Percentiles rank a stretch among this genome's conserved stretches.
These are phyloP conservation scores for Ceratina japonica DNA, from an alignment of 1,140 invertebrate species.

Conservation along the genomic window DNA sequence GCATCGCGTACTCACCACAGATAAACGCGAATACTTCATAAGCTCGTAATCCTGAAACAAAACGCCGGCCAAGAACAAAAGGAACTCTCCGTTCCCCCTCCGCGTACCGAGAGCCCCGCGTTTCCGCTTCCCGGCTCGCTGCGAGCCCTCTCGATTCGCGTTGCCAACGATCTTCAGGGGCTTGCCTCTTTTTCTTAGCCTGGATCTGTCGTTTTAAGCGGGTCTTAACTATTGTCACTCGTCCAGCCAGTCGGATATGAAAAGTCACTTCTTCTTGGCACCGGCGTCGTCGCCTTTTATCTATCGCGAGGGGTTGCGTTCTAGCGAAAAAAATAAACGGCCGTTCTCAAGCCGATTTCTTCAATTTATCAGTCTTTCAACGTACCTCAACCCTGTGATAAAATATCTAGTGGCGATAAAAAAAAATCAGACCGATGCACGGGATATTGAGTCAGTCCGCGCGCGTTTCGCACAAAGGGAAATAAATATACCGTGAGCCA, in stretches of 20 bases:
- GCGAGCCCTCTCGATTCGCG: slow-evolving; percentile 27
- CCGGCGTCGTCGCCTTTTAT: slow-evolving; percentile 7
- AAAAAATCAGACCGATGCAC: too few relatives aligned
- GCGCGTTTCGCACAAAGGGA: background rate
- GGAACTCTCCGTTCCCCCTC: slow-evolving; percentile 31
- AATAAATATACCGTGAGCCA: background rate
- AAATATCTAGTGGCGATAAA: too few relatives aligned
- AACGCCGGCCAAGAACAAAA: slow-evolving; percentile 67
- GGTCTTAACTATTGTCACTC: slow-evolving; percentile 59
- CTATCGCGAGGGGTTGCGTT: background rate
- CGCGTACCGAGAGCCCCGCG: background rate
- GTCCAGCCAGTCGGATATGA: slow-evolving; percentile 62
- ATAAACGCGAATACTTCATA: slow-evolving; percentile 73
- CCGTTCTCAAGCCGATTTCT: background rate
- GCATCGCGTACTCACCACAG: slow-evolving; percentile 51
- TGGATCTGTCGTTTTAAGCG: slow-evolving; percentile 46
- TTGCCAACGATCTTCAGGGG: slow-evolving; percentile 15
- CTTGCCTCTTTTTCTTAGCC: slow-evolving; percentile 16
- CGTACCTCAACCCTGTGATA: too few relatives aligned
- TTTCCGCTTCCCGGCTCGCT: slow-evolving; percentile 15
- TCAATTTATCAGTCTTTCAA: too few relatives aligned
- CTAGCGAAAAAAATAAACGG: slow-evolving; percentile 4
- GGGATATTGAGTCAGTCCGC: background rate
- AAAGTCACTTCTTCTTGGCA: slow-evolving; percentile 62
- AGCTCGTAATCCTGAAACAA: slow-evolving; percentile 73